Percentiles rank a stretch among this genome's conserved stretches.
Evolutionary conservation across 2,888 invertebrate species (phyloP).

Genomic region (Acleris laterana): DNA sequence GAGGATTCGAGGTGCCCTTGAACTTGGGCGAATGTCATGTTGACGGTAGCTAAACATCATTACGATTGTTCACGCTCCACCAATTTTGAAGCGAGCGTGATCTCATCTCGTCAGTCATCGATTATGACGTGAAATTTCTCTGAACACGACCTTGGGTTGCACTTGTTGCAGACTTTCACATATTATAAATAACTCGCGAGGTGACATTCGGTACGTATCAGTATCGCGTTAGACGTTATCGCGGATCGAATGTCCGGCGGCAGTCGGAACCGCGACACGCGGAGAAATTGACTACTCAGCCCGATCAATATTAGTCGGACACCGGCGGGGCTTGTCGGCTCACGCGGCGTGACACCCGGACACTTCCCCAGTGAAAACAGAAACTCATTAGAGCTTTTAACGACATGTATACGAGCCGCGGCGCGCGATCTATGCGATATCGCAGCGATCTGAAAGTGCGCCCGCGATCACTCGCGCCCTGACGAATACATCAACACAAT

Average conservation of each 20-base stretch:
- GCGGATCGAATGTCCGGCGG: constrained; percentile 57
- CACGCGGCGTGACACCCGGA: constrained; percentile 53
- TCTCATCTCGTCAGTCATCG: constrained; percentile 43
- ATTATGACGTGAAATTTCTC: constrained; percentile 59
- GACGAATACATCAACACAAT: constrained; percentile 52
- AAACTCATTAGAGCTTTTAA: constrained; percentile 69
- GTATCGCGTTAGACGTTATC: constrained; percentile 66
- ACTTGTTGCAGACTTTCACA: constrained; percentile 73
- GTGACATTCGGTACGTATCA: constrained; percentile 57
- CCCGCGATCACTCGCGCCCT: constrained; percentile 41
- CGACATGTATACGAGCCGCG: constrained; percentile 58
- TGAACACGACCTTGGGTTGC: constrained; percentile 60
- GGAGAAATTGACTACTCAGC: constrained; percentile 54
- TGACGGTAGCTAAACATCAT: constrained; percentile 56
- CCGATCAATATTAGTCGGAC: constrained; percentile 66
- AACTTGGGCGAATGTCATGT: constrained; percentile 60
- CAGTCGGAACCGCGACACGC: constrained; percentile 45
- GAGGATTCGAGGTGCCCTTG: constrained; percentile 69
- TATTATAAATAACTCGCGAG: constrained; percentile 53
- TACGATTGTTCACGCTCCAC: constrained; percentile 57
- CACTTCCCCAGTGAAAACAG: constrained; percentile 64
- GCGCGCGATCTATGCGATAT: constrained; percentile 54
- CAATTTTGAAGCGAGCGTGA: constrained; percentile 43
- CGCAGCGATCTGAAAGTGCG: constrained; percentile 55
- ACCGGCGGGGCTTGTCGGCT: constrained; percentile 48